Evolutionary conservation across 2,888 invertebrate species (phyloP).

Genomic region (Hirtodrosophila duncani): DNA sequence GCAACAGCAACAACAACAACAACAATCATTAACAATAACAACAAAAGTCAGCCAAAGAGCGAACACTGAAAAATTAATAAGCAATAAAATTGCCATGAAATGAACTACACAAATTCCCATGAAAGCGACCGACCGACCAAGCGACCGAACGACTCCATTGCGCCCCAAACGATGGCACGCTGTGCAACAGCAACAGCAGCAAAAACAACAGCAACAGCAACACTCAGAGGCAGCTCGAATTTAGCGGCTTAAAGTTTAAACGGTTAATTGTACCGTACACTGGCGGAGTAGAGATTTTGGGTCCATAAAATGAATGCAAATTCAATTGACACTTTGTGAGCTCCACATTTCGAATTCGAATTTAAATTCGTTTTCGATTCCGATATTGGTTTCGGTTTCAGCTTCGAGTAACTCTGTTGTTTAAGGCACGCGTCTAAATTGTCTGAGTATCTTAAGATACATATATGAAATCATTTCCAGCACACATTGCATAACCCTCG

Average conservation of each 20-base stretch:
- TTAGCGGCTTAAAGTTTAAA: conserved; percentile 49
- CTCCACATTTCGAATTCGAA: neutral
- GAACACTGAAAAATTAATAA: conserved; percentile 75
- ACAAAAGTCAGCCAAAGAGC: conserved; percentile 48
- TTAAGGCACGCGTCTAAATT: conserved; percentile 1
- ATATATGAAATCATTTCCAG: too few species aligned
- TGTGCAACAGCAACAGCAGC: conserved; percentile 25
- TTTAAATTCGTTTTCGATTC: too few species aligned
- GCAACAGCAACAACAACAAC: conserved; percentile 41
- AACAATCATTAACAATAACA: conserved; percentile 54
- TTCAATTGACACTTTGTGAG: conserved; percentile 63
- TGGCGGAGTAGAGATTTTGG: conserved; percentile 23
- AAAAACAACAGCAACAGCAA: conserved; percentile 8
- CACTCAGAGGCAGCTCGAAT: conserved; percentile 35
- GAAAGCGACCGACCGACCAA: conserved; percentile 66
- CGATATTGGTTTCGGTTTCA: too few species aligned
- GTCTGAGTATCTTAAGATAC: too few species aligned
- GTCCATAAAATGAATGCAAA: conserved; percentile 45
- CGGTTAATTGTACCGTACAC: conserved; percentile 51
- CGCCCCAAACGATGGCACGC: conserved; percentile 25
- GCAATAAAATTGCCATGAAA: conserved; percentile 78
- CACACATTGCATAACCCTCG: too few species aligned
- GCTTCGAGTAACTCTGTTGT: too few species aligned
- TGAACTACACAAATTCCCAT: conserved; percentile 77
- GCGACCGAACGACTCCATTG: too few species aligned